Percentiles rank a stretch among this genome's conserved stretches.
Conservation (phyloP, 2,113 vertebrate genomes). For the Gambusia holbrooki region DNA sequence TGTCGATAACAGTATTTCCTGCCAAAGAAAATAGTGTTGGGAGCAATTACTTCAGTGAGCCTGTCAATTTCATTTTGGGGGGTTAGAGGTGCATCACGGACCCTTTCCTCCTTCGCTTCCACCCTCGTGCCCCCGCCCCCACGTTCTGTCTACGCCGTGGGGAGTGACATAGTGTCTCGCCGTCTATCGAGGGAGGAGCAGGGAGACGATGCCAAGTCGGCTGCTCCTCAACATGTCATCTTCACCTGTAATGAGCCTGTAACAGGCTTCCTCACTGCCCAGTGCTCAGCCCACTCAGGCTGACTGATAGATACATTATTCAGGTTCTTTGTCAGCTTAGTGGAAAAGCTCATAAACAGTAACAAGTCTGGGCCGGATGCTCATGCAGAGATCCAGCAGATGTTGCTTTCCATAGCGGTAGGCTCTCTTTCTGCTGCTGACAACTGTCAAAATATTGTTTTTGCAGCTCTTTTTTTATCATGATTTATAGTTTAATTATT, state of each 20-base stretch:
- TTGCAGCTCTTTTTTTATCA: background rate
- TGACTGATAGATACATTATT: slow-evolving; percentile 75
- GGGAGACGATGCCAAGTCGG: slow-evolving; percentile 60
- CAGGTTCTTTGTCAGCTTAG: slow-evolving; percentile 71
- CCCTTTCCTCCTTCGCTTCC: slow-evolving; percentile 56
- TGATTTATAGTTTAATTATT: background rate
- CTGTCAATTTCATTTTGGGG: slow-evolving; percentile 79
- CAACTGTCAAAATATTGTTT: background rate
- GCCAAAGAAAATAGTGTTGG: slow-evolving; percentile 79
- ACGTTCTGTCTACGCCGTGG: slow-evolving; percentile 44
- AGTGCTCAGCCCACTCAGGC: slow-evolving; percentile 48
- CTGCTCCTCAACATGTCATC: slow-evolving; percentile 73
- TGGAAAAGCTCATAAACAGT: slow-evolving; percentile 59
- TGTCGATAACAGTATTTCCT: slow-evolving; percentile 82
- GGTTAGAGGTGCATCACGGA: slow-evolving; percentile 63
- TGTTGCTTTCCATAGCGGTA: background rate
- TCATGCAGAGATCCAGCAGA: slow-evolving; percentile 23
- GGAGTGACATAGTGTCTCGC: slow-evolving; percentile 60
- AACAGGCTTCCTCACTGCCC: slow-evolving; percentile 68
- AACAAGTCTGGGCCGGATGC: slow-evolving; percentile 51
- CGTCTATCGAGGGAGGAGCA: slow-evolving; percentile 60
- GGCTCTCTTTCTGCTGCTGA: slow-evolving; percentile 7
- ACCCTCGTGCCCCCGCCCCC: slow-evolving; percentile 47
- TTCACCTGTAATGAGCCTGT: slow-evolving; percentile 78
- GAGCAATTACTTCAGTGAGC: slow-evolving; percentile 78